Percentiles rank a stretch among this genome's conserved stretches.
phyloP scores from a whole-genome alignment of 2,113 vertebrate genomes.

The Fregetta grallaria region DNA sequence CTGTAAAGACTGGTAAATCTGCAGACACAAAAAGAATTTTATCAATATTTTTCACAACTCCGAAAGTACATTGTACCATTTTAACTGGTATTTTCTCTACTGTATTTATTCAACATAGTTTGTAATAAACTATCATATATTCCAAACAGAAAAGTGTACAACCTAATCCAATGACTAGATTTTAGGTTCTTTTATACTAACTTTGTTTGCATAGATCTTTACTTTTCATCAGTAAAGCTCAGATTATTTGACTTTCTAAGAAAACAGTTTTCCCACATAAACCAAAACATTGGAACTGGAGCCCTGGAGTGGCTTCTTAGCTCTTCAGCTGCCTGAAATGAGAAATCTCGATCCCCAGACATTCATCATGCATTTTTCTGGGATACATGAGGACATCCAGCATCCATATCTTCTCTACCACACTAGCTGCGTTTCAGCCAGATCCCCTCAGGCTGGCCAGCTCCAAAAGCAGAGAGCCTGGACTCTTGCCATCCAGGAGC shows the following conservation, averaged over 20 bases:
- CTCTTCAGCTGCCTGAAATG: background rate
- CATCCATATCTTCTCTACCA: background rate
- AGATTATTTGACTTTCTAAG: background rate
- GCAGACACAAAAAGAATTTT: background rate
- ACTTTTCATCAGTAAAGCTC: background rate
- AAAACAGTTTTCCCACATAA: background rate
- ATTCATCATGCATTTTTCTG: background rate
- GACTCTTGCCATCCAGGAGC: rapidly evolving
- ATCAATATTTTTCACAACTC: background rate
- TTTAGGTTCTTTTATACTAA: background rate
- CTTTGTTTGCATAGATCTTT: background rate
- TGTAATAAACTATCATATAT: background rate
- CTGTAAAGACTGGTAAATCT: rapidly evolving
- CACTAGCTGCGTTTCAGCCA: background rate
- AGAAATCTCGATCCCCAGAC: background rate
- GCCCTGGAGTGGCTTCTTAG: background rate
- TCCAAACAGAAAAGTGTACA: background rate
- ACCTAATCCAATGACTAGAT: background rate
- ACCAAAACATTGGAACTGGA: background rate
- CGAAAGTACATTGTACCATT: background rate
- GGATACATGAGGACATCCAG: background rate
- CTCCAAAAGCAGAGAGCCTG: background rate
- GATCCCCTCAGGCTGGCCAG: background rate
- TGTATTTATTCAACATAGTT: background rate
- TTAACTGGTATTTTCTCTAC: background rate